Percentiles rank a stretch among this genome's conserved stretches.
Conservation (phyloP, 2,797 vertebrate genomes). For the Urocyon cinereoargenteus region DNA sequence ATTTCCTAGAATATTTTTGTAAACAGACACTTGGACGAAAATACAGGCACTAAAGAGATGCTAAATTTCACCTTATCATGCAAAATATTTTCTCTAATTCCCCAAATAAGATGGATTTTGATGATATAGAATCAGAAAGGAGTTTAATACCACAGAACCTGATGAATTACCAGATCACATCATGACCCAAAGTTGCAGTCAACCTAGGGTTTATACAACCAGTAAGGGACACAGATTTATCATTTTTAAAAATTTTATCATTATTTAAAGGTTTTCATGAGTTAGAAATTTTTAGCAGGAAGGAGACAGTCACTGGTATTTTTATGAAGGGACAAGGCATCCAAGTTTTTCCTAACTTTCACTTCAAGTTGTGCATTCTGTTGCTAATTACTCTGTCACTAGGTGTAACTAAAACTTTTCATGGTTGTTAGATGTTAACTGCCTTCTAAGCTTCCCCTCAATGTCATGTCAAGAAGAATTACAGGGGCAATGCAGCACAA, state of each 20-base stretch:
- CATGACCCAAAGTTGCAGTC: background rate
- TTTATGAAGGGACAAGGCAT: background rate
- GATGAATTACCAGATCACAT: background rate
- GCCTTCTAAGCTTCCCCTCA: conserved; percentile 81
- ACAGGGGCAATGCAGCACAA: conserved; percentile 85
- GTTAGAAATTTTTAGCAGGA: background rate
- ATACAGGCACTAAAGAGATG: background rate
- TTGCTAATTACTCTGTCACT: conserved; percentile 90
- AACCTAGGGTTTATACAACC: background rate
- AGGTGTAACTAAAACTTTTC: conserved; percentile 86
- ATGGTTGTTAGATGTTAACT: conserved; percentile 82
- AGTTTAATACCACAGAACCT: background rate
- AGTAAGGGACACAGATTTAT: background rate
- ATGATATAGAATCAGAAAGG: background rate
- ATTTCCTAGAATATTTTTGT: background rate
- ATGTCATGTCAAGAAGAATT: conserved; percentile 85
- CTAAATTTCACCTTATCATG: background rate
- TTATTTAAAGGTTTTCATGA: background rate
- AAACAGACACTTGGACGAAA: conserved; percentile 1
- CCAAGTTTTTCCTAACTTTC: conserved; percentile 41
- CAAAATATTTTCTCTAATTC: background rate
- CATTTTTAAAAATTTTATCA: background rate
- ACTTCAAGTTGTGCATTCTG: conserved; percentile 86
- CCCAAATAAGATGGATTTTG: background rate
- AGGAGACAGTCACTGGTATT: background rate